phyloP scores from a whole-genome alignment of 2,888 invertebrate species.

The Brachylomia viminalis region DNA sequence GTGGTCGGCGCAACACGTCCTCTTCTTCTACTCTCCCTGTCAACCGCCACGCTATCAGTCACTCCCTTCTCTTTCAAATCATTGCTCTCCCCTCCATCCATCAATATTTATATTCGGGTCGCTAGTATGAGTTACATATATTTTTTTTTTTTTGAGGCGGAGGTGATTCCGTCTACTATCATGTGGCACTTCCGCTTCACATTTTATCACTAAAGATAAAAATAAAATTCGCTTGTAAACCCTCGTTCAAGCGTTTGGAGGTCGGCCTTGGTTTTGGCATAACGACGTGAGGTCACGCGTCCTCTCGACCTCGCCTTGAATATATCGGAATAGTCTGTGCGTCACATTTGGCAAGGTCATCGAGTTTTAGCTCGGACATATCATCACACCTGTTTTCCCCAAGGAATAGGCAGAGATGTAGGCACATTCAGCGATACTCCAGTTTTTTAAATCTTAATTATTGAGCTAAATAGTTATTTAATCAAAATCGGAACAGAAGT shows the following conservation, averaged over 20 bases:
- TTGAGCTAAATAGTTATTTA: neutral
- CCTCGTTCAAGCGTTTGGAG: conserved; percentile 12
- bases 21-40: too few species aligned
- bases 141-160: neutral
- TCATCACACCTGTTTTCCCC: neutral
- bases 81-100: too few species aligned
- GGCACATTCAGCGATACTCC: neutral
- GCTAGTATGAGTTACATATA: too few species aligned
- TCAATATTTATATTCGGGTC: too few species aligned
- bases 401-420: neutral
- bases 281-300: conserved; percentile 10
- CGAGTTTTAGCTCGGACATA: neutral
- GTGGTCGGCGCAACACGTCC: too few species aligned
- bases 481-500: neutral
- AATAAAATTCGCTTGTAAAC: conserved; percentile 7
- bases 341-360: conserved; percentile 11
- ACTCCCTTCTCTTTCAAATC: too few species aligned
- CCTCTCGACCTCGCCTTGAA: conserved; percentile 24
- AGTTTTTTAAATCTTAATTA: neutral
- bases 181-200: neutral
- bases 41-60: too few species aligned
- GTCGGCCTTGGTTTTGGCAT: conserved; percentile 22
- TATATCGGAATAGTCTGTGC: conserved; percentile 23
- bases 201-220: conserved; percentile 31
- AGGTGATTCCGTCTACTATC: neutral